A percentile compares a stretch with the other conserved stretches of the same genome.
Conservation (phyloP, 2,888 invertebrate genomes). For the Nymphalis c-album region DNA sequence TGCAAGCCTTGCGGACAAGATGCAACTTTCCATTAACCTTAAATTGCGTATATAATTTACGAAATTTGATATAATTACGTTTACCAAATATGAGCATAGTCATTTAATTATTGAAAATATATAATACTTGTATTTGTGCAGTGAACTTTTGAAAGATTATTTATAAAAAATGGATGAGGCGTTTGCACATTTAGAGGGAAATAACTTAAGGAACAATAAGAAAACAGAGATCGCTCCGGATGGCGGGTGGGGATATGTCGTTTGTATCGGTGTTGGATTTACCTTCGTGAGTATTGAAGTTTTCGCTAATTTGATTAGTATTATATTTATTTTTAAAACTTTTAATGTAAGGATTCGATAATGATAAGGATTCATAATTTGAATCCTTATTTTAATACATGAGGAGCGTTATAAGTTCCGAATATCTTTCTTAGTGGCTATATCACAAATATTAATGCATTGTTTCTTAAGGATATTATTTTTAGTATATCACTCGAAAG, state of each 20-base stretch:
- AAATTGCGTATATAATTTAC: not conserved
- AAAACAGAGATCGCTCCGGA: constrained; percentile 81
- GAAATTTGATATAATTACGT: constrained; percentile 3
- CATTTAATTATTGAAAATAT: constrained; percentile 1
- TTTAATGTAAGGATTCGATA: no score
- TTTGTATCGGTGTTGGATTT: constrained; percentile 87
- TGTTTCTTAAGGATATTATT: no score
- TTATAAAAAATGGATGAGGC: constrained; percentile 69
- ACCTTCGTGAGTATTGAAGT: constrained; percentile 84
- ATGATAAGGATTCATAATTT: no score
- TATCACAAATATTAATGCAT: no score
- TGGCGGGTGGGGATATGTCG: constrained; percentile 91
- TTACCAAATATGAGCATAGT: constrained; percentile 10
- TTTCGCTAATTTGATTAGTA: not conserved
- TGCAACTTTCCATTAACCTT: constrained; percentile 15
- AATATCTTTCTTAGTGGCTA: no score
- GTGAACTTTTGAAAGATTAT: constrained; percentile 8
- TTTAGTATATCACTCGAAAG: no score
- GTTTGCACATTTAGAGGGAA: constrained; percentile 65
- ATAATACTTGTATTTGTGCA: constrained; percentile 9
- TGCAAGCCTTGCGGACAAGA: constrained; percentile 17
- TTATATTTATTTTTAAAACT: no score
- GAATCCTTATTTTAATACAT: no score
- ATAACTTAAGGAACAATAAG: constrained; percentile 44
- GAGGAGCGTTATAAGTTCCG: no score